A percentile compares a stretch with the other conserved stretches of the same genome.
phyloP scores from a whole-genome alignment of 1,140 invertebrate species.

The Cotesia glomerata region DNA sequence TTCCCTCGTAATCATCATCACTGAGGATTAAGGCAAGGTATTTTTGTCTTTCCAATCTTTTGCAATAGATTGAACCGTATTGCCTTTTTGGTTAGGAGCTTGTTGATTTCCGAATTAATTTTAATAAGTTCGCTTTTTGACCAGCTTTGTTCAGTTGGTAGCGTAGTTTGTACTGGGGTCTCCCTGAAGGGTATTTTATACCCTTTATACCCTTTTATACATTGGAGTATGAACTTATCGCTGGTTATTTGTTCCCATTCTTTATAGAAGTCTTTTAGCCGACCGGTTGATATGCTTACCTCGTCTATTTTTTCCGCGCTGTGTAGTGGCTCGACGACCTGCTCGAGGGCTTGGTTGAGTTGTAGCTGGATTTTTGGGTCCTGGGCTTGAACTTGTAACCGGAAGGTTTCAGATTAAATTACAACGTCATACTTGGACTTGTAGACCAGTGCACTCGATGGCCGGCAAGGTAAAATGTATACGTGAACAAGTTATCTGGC shows the following conservation, averaged over 20 bases:
- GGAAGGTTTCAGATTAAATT: no score
- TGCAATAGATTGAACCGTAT: background rate
- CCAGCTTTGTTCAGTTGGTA: background rate
- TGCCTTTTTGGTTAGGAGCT: background rate
- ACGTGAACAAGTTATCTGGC: no score
- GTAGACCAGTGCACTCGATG: no score
- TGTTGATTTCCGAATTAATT: background rate
- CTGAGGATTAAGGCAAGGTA: no score
- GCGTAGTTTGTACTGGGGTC: background rate
- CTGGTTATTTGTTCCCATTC: slow-evolving; percentile 21
- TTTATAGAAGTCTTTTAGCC: background rate
- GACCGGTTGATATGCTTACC: slow-evolving; percentile 6
- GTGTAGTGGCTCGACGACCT: background rate
- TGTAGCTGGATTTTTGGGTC: background rate
- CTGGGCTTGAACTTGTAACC: slow-evolving; percentile 10
- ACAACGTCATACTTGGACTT: no score
- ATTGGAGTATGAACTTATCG: slow-evolving; percentile 24
- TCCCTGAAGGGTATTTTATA: background rate
- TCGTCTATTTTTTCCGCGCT: background rate
- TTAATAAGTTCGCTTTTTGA: background rate
- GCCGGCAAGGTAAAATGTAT: no score
- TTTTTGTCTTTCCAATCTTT: no score
- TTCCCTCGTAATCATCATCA: no score
- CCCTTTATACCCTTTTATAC: background rate
- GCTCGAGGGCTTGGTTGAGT: background rate